Evolutionary conservation across 2,113 vertebrate species (phyloP).

Genomic region (Bettongia penicillata): DNA sequence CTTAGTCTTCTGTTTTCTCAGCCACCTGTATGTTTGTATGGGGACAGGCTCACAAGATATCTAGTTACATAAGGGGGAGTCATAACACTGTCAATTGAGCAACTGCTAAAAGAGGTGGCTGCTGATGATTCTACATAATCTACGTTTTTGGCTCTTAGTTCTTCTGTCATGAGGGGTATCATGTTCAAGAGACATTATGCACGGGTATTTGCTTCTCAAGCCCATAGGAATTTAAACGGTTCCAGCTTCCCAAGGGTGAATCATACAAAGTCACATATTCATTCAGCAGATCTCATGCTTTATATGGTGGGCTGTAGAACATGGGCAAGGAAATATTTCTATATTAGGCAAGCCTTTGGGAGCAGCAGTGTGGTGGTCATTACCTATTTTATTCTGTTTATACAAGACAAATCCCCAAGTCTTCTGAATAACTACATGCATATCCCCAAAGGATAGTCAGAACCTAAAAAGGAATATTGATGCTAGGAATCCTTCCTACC

Average conservation of each 20-base stretch:
- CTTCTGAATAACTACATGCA: neutral
- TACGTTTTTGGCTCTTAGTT: conserved; percentile 50
- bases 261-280: conserved; percentile 47
- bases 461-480: neutral
- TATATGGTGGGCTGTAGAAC: conserved; percentile 15
- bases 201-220: conserved; percentile 36
- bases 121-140: conserved; percentile 53
- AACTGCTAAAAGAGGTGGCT: conserved; percentile 24
- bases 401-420: neutral
- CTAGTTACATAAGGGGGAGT: conserved; percentile 31
- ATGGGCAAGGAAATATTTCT: conserved; percentile 23
- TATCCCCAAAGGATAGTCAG: neutral
- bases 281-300: neutral
- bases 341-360: neutral
- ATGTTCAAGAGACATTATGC: conserved; percentile 59
- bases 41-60: neutral
- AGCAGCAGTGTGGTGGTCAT: neutral
- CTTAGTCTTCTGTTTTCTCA: neutral
- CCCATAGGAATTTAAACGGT: conserved; percentile 34
- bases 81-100: conserved; percentile 24
- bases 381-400: neutral
- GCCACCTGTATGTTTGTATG: neutral
- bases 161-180: conserved; percentile 66
- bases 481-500: neutral
- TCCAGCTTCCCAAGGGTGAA: conserved; percentile 1